Conservation (phyloP, 2,113 vertebrate genomes). For the Alectura lathami region DNA sequence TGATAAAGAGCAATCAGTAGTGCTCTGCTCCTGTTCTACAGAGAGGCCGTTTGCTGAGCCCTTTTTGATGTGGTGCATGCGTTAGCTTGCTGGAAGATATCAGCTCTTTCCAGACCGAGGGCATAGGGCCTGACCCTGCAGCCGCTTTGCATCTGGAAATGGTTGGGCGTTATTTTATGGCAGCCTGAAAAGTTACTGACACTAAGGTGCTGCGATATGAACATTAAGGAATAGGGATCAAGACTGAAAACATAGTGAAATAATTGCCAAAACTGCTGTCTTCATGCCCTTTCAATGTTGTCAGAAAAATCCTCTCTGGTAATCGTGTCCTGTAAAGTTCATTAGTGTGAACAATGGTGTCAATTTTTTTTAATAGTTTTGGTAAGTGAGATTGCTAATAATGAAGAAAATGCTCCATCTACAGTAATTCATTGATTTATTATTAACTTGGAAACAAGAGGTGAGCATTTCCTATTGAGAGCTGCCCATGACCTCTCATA, state of each 20-base stretch:
- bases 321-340: not conserved
- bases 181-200: not conserved
- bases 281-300: not conserved
- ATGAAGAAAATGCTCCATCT: not conserved
- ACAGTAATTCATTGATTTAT: not conserved
- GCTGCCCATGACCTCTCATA: not conserved
- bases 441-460: not conserved
- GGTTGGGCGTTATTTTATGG: not conserved
- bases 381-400: not conserved
- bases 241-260: not conserved
- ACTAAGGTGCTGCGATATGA: not conserved
- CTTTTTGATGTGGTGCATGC: not conserved
- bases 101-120: not conserved
- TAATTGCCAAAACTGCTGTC: not conserved
- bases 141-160: not conserved
- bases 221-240: not conserved
- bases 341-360: not conserved
- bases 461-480: not conserved
- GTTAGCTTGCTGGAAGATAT: not conserved
- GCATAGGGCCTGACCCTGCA: not conserved
- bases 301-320: not conserved
- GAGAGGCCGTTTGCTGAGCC: not conserved
- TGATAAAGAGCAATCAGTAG: not conserved
- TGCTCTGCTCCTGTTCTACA: fast-evolving
- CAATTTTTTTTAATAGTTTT: not conserved